A percentile compares a stretch with the other conserved stretches of the same genome.
These are phyloP conservation scores for Palythoa caribaeorum DNA, from an alignment of 92 coral and sea anemone genomes.

Conservation along the genomic window DNA sequence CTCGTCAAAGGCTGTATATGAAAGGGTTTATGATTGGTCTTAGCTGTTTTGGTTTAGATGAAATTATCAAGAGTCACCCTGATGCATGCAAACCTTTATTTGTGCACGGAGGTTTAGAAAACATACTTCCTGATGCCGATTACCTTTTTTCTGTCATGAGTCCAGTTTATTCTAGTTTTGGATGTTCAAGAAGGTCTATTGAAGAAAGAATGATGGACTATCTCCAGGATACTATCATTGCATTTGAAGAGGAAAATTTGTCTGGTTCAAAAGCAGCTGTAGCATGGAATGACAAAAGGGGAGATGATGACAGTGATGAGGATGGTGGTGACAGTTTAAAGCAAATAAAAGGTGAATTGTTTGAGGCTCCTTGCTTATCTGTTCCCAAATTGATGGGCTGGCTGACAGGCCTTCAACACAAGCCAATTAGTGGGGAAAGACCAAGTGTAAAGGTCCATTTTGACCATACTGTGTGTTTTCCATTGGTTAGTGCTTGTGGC, in stretches of 20 bases:
- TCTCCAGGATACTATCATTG: slow-evolving; percentile 12
- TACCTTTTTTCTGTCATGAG: slow-evolving; percentile 18
- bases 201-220: slow-evolving; percentile 33
- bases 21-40: slow-evolving; percentile 65
- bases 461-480: too few species aligned
- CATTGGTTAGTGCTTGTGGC: too few species aligned
- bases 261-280: background rate
- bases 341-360: too few species aligned
- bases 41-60: slow-evolving; percentile 42
- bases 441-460: too few species aligned
- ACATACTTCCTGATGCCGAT: slow-evolving; percentile 18
- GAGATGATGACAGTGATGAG: slow-evolving; percentile 10
- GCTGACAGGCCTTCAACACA: too few species aligned
- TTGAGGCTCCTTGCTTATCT: too few species aligned
- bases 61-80: slow-evolving; percentile 53
- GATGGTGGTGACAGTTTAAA: background rate
- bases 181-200: background rate
- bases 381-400: too few species aligned
- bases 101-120: slow-evolving; percentile 2
- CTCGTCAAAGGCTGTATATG: slow-evolving; percentile 59
- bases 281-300: background rate
- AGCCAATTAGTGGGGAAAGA: too few species aligned
- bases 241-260: background rate
- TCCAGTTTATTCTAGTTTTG: slow-evolving; percentile 14
- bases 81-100: slow-evolving; percentile 48